phyloP scores from a whole-genome alignment of 2,888 invertebrate species.

The Drosophila mulleri region DNA sequence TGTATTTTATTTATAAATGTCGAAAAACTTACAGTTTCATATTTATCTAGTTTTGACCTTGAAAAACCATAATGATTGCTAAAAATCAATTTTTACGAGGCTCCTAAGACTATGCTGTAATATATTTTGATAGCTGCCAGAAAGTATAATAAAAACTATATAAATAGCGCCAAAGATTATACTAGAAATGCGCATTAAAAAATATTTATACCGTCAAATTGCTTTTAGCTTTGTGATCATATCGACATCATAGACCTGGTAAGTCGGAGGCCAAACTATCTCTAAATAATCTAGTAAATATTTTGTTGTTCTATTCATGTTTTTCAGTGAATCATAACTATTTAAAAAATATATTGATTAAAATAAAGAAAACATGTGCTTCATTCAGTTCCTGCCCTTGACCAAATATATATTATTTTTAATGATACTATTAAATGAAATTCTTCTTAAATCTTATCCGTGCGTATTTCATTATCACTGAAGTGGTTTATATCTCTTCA shows the following conservation, averaged over 20 bases:
- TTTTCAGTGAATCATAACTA: not conserved
- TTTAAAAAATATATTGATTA: not conserved
- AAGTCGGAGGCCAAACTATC: not conserved
- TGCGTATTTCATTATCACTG: slow-evolving; percentile 15
- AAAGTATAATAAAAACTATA: not conserved
- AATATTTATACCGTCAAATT: not conserved
- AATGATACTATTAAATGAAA: slow-evolving; percentile 10
- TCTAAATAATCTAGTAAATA: not conserved
- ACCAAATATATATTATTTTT: slow-evolving; percentile 8
- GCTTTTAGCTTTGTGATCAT: not conserved
- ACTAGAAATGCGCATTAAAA: not conserved
- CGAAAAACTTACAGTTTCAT: not conserved
- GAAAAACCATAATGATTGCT: not conserved
- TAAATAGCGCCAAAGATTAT: not conserved
- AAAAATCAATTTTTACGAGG: not conserved
- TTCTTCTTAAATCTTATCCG: slow-evolving; percentile 20
- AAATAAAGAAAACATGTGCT: not conserved
- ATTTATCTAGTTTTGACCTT: not conserved
- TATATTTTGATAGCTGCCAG: not conserved
- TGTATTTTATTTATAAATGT: not conserved
- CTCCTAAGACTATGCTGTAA: not conserved
- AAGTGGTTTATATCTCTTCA: slow-evolving; percentile 1
- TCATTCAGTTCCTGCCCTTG: slow-evolving; percentile 6
- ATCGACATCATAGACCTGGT: not conserved
- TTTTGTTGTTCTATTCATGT: not conserved